Percentiles rank a stretch among this genome's conserved stretches.
These are phyloP conservation scores for Hoplias malabaricus DNA, from an alignment of 2,113 vertebrate genomes.

Conservation along the genomic window DNA sequence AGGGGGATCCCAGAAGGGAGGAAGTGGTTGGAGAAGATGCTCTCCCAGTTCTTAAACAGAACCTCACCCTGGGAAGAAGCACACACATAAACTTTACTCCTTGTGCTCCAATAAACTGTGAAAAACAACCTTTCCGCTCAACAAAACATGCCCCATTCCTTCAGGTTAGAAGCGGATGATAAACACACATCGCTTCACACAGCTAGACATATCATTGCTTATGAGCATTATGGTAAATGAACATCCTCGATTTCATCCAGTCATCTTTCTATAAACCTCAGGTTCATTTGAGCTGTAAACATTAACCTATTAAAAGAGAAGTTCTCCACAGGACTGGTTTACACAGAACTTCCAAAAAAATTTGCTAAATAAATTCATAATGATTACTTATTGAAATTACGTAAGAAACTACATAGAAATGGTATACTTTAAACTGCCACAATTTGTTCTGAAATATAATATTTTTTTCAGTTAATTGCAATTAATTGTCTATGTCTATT, in stretches of 20 bases:
- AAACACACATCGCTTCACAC: background rate
- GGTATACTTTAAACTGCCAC: too few relatives aligned
- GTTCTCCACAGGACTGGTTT: too few relatives aligned
- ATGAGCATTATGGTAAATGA: background rate
- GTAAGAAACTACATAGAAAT: too few relatives aligned
- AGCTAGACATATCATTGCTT: background rate
- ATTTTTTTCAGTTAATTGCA: too few relatives aligned
- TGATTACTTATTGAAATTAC: too few relatives aligned
- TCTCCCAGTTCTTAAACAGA: conserved; percentile 88
- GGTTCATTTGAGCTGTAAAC: too few relatives aligned
- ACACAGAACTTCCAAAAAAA: too few relatives aligned
- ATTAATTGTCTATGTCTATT: too few relatives aligned
- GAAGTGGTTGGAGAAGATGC: conserved; percentile 82
- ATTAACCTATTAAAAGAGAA: too few relatives aligned
- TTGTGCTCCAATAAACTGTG: background rate
- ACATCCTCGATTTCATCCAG: background rate
- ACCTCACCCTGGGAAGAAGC: conserved; percentile 79
- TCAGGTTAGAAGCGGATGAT: background rate
- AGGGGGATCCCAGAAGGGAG: conserved; percentile 82
- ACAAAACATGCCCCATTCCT: background rate
- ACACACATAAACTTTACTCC: background rate
- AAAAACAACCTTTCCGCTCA: background rate
- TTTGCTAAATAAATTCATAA: too few relatives aligned
- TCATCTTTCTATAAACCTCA: too few relatives aligned
- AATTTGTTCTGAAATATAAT: too few relatives aligned